phyloP scores from a whole-genome alignment of 2,797 vertebrate species.

The Malacoctenus gilli region DNA sequence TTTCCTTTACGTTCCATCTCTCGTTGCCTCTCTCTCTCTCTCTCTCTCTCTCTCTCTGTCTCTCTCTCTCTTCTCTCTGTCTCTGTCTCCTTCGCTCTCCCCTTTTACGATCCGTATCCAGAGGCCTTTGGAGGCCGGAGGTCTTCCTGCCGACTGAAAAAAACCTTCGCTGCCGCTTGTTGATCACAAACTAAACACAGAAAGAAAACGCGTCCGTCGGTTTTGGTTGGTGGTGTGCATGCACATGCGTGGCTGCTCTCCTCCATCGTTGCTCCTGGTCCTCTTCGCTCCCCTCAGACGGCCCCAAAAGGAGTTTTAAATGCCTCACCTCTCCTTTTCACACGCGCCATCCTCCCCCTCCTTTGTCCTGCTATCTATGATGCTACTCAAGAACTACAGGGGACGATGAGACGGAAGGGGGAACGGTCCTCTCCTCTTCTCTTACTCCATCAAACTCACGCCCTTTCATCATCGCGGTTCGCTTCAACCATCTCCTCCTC shows the following conservation, averaged over 20 bases:
- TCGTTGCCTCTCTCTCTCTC: constrained; percentile 39
- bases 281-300: constrained; percentile 18
- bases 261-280: constrained; percentile 42
- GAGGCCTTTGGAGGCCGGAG: constrained; percentile 64
- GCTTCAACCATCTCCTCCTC: constrained; percentile 45
- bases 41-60: too few species aligned
- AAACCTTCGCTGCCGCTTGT: constrained; percentile 31
- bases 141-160: constrained; percentile 46
- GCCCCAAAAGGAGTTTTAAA: constrained; percentile 33
- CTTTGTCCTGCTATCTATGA: constrained; percentile 61
- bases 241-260: constrained; percentile 94
- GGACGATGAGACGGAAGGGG: constrained; percentile 59
- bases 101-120: constrained; percentile 55
- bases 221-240: constrained; percentile 89
- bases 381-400: constrained; percentile 67
- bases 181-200: constrained; percentile 78
- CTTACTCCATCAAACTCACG: too few species aligned
- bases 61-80: too few species aligned
- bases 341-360: constrained; percentile 44
- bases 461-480: constrained; percentile 29
- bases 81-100: too few species aligned
- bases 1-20: constrained; percentile 43
- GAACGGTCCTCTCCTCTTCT: constrained; percentile 43
- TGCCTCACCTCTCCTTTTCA: constrained; percentile 25
- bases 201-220: constrained; percentile 73